Conservation (phyloP, 2,797 vertebrate species). For the Leptoclinus maculatus region DNA sequence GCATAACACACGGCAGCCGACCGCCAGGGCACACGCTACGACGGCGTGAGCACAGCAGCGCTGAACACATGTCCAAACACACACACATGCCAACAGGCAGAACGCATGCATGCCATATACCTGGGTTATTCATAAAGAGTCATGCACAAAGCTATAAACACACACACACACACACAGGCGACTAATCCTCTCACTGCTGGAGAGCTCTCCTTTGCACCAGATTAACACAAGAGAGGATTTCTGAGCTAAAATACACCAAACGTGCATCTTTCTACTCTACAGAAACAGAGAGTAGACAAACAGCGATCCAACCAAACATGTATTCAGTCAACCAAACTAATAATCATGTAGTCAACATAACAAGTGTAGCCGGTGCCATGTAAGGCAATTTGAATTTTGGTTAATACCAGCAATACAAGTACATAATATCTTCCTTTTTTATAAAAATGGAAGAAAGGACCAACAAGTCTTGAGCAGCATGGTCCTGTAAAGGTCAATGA, state of each 20-base stretch:
- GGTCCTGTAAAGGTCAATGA: not conserved
- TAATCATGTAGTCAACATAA: not conserved
- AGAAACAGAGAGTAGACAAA: not conserved
- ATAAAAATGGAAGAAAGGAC: not conserved
- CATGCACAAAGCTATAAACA: not conserved
- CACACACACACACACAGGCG: constrained; percentile 1
- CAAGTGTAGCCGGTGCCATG: not conserved
- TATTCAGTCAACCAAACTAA: not conserved
- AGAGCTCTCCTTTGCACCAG: constrained; percentile 24
- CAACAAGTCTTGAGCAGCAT: not conserved
- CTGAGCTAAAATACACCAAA: constrained; percentile 22
- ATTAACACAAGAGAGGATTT: constrained; percentile 34
- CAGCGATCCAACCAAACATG: not conserved
- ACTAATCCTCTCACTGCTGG: constrained; percentile 39
- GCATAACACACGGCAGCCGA: constrained; percentile 30
- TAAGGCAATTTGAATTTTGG: not conserved
- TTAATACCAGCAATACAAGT: not conserved
- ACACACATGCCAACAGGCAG: constrained; percentile 10
- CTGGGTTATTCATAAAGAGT: not conserved
- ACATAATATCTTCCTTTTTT: not conserved
- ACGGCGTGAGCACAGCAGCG: not conserved
- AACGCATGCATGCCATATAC: not conserved
- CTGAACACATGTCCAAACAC: not conserved
- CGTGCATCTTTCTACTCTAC: not conserved
- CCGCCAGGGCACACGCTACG: constrained; percentile 5